Evolutionary conservation across 2,888 invertebrate species (phyloP), one percentile per base, ranked within the genome.

Genomic region (Cryptus armator): DNA sequence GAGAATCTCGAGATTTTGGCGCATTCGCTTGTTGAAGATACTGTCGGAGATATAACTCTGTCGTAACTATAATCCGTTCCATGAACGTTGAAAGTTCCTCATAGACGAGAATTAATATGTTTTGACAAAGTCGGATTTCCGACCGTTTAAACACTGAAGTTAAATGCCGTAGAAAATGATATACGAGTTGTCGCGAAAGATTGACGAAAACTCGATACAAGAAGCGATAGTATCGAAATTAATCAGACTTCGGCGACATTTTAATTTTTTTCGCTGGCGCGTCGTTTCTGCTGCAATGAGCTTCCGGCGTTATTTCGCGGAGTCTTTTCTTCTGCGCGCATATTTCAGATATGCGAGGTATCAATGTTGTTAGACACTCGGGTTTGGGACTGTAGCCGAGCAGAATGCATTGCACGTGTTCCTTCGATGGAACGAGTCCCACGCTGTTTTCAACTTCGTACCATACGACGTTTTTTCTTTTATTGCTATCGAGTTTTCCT

Each of bases 21-120:
- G 32, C 74, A 64, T 56, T 75, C 74, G 32, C 46, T 53, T n/a
- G 29, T 14, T 29, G 6, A 56, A 75, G 59, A 75, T 16, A 64
- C 16, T 9, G 74, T 32, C 37, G 4, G 51, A 64, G 48, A 29
- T 10, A 32, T 51, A 51, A 51, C 24, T 70, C 53, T 16, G 19
- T 32, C 70, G 48, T 48, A 12, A n/a, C 24, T 59, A 24, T 37
- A 32, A 51, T 75, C 7, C 48, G 14, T 3, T 62, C 43, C 9
- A 43, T 37, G 37, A 37, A n/a, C 12, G 19, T 4, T 16, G 16
- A 43, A 37, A 66, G 37, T 56, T 24, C n/a, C 76, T n/a, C 43
- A 19, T 43, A 9, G 24, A 76, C n/a, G 7, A 51, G 10, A 51
- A 74, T 62, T 19, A 24, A 66, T 10, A 16, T 66, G 19, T 66